Evolutionary conservation across 2,797 vertebrate genomes (phyloP).

Genomic region (Centropyge bicolor): DNA sequence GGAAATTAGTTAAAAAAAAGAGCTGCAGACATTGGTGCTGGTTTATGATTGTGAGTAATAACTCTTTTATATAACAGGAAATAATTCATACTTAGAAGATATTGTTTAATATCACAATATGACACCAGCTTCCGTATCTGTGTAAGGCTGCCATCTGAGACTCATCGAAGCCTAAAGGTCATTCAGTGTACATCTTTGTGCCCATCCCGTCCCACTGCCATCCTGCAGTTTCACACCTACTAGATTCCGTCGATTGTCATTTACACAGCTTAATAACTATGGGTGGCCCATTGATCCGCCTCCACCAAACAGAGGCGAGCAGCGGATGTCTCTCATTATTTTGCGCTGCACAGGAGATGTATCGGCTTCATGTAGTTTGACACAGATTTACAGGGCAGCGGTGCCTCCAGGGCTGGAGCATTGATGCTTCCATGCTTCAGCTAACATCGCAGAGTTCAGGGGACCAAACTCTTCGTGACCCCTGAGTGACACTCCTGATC

Average conservation of each 20-base stretch:
- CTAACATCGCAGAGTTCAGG: conserved; percentile 74
- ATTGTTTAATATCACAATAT: not conserved
- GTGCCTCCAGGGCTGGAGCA: conserved; percentile 55
- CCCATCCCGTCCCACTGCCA: not conserved
- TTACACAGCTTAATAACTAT: conserved; percentile 53
- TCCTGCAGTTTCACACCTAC: conserved; percentile 26
- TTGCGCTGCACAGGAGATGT: conserved; percentile 41
- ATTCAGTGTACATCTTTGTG: conserved; percentile 9
- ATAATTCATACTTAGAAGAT: not conserved
- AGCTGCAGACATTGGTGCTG: too few relatives aligned
- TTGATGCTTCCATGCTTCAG: conserved; percentile 67
- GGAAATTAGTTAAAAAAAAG: not conserved
- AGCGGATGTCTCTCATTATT: conserved; percentile 51
- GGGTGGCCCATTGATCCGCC: conserved; percentile 59
- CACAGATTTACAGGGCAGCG: conserved; percentile 73
- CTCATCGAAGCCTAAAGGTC: conserved; percentile 20
- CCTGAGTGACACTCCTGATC: conserved; percentile 60
- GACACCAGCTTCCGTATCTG: not conserved
- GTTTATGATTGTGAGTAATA: not conserved
- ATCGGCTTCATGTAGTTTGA: conserved; percentile 64
- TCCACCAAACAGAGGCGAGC: conserved; percentile 12
- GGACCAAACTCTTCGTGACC: conserved; percentile 74
- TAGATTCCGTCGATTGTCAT: conserved; percentile 58
- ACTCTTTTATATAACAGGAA: not conserved
- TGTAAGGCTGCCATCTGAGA: not conserved